These are phyloP conservation scores for Seira ritae DNA, from an alignment of 2,888 invertebrate species.

Conservation along the genomic window DNA sequence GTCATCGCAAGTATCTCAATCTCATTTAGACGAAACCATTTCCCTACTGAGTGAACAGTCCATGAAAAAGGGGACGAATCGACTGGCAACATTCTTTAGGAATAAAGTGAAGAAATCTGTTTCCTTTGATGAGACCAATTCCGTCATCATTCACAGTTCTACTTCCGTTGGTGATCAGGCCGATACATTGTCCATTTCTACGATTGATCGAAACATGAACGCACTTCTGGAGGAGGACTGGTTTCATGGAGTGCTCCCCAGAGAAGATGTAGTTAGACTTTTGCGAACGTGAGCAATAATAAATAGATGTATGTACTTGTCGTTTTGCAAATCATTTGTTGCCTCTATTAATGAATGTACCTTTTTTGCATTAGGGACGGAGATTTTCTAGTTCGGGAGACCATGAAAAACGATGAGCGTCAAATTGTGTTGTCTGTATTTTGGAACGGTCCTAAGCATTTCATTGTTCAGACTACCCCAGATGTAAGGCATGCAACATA, in stretches of 20 bases:
- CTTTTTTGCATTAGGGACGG: conserved; percentile 82
- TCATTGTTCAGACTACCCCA: conserved; percentile 95
- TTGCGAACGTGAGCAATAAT: conserved; percentile 78
- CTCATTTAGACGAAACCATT: conserved; percentile 63
- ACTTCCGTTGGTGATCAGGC: conserved; percentile 51
- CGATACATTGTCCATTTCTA: conserved; percentile 60
- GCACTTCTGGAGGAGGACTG: conserved; percentile 87
- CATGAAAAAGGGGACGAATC: conserved; percentile 60
- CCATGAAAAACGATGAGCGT: conserved; percentile 91
- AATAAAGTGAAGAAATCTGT: conserved; percentile 66
- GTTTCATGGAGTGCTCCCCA: conserved; percentile 96
- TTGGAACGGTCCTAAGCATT: conserved; percentile 98
- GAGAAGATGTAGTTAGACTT: conserved; percentile 95
- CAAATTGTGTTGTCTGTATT: conserved; percentile 96
- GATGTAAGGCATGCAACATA: conserved; percentile 83
- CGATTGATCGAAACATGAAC: conserved; percentile 75
- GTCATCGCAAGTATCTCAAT: conserved; percentile 55
- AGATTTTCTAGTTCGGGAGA: conserved; percentile 95
- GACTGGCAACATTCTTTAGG: conserved; percentile 67
- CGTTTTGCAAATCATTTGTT: too few relatives aligned
- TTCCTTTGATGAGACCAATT: conserved; percentile 68
- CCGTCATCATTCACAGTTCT: conserved; percentile 39
- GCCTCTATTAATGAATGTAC: too few relatives aligned
- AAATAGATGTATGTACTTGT: conserved; percentile 4
- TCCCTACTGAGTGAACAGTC: conserved; percentile 64